These are phyloP conservation scores for Circaetus cinerascens DNA, from an alignment of 2,113 vertebrate genomes.

Conservation along the genomic window DNA sequence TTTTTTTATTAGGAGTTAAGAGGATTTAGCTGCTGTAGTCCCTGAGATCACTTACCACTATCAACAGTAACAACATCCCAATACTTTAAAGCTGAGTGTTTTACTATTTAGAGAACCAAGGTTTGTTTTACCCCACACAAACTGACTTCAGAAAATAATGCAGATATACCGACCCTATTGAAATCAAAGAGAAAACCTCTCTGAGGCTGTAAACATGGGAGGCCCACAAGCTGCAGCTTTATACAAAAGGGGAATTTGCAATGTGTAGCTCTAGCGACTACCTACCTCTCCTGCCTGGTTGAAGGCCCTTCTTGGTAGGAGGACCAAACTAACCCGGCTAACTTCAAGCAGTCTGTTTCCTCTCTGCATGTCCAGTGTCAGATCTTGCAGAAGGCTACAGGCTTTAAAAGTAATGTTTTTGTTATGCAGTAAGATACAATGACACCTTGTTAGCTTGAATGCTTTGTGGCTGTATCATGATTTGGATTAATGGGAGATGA, in stretches of 20 bases:
- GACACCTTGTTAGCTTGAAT: not conserved
- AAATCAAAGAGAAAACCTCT: not conserved
- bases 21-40: not conserved
- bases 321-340: not conserved
- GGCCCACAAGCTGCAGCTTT: not conserved
- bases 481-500: not conserved
- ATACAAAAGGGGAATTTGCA: not conserved
- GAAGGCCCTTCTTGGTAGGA: not conserved
- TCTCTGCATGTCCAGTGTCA: not conserved
- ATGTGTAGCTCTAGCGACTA: not conserved
- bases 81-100: not conserved
- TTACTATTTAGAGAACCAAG: not conserved
- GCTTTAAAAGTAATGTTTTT: not conserved
- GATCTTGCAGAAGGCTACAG: not conserved
- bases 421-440: not conserved
- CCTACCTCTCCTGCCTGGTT: not conserved
- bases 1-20: not conserved
- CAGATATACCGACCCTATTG: rapidly evolving
- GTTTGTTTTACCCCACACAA: not conserved
- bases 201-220: not conserved
- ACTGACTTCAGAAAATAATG: not conserved
- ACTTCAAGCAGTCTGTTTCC: not conserved
- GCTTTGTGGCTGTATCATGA: not conserved
- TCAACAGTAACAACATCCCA: not conserved
- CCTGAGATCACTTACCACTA: not conserved